Evolutionary conservation across 2,797 vertebrate genomes (phyloP).

Genomic region (Falco biarmicus): DNA sequence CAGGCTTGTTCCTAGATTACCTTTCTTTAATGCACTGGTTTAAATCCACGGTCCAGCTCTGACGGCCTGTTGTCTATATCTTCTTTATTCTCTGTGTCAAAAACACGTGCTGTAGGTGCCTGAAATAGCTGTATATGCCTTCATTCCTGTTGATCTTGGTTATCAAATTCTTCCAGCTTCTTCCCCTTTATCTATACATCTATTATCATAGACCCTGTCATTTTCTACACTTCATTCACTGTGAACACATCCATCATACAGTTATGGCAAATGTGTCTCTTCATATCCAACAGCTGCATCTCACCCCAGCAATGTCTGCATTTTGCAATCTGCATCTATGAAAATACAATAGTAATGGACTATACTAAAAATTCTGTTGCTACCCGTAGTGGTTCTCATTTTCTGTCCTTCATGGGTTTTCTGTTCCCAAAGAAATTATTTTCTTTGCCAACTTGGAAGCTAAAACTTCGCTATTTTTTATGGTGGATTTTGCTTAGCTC

Average conservation of each 20-base stretch:
- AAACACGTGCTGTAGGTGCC: not conserved
- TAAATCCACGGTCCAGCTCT: not conserved
- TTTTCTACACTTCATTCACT: not conserved
- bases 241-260: not conserved
- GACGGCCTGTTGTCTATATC: not conserved
- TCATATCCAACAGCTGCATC: not conserved
- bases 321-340: not conserved
- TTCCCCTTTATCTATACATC: not conserved
- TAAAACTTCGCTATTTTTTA: slow-evolving; percentile 39
- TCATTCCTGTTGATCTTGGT: not conserved
- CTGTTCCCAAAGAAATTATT: slow-evolving; percentile 18
- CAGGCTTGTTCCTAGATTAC: not conserved
- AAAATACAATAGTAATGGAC: not conserved
- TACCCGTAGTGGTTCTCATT: not conserved
- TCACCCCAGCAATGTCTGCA: not conserved
- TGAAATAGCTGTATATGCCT: not conserved
- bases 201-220: not conserved
- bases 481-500: not conserved
- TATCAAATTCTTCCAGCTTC: not conserved
- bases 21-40: not conserved
- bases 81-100: not conserved
- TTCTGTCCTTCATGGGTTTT: not conserved
- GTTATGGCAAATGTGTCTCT: not conserved
- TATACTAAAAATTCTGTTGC: not conserved
- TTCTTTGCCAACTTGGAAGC: slow-evolving; percentile 19